These are phyloP conservation scores for Rhynchophorus ferrugineus DNA, from an alignment of 1,140 invertebrate species.

Conservation along the genomic window DNA sequence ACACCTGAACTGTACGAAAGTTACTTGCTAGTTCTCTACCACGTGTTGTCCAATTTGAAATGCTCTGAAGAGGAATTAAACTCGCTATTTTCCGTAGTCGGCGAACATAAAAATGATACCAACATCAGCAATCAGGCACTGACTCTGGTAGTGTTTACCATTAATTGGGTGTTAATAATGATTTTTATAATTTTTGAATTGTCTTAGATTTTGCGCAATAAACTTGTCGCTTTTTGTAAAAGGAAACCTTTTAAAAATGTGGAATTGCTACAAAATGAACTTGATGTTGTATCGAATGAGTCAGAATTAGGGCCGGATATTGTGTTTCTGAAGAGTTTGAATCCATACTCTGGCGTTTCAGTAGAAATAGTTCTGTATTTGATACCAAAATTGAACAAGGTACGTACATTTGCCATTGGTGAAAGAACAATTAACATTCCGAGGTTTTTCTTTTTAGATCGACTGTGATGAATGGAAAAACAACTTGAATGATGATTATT, in stretches of 20 bases:
- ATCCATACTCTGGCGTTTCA: neutral
- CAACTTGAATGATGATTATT: no score
- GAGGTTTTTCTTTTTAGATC: no score
- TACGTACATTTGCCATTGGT: neutral
- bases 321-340: neutral
- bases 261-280: neutral
- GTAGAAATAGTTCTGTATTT: neutral
- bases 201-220: neutral
- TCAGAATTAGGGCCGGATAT: neutral
- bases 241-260: neutral
- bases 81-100: neutral
- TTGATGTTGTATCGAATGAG: no score
- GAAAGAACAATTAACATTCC: neutral
- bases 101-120: neutral
- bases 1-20: neutral
- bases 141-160: neutral
- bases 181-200: no score
- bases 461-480: no score
- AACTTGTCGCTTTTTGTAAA: neutral
- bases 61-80: neutral
- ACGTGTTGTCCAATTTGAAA: neutral
- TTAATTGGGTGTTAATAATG: no score
- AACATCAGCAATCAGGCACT: neutral
- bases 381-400: neutral
- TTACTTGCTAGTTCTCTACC: neutral